Conservation (phyloP, 2,113 vertebrate species). For the Suricata suricatta region DNA sequence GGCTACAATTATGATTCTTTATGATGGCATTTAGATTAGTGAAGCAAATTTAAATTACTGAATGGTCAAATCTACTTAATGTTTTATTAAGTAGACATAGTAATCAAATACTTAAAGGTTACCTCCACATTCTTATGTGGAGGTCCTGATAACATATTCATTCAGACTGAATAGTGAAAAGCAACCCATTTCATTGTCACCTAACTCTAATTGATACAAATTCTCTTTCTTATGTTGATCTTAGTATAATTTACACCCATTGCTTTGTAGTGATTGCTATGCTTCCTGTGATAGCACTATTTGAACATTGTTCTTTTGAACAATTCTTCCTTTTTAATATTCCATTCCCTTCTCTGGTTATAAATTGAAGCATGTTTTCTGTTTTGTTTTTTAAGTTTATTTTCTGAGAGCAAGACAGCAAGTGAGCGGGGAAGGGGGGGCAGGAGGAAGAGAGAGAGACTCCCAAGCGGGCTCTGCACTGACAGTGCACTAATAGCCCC, state of each 20-base stretch:
- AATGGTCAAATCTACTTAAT: constrained; percentile 4
- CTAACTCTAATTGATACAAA: not conserved
- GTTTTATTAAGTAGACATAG: not conserved
- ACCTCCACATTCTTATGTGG: not conserved
- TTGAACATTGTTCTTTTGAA: not conserved
- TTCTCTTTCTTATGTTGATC: not conserved
- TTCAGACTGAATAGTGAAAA: not conserved
- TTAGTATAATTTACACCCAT: not conserved
- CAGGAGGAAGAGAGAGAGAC: no score
- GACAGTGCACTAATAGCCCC: no score
- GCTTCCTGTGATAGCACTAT: not conserved
- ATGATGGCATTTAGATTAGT: not conserved
- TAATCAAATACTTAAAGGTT: not conserved
- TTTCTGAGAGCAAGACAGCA: no score
- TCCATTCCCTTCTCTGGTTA: not conserved
- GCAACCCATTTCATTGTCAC: not conserved
- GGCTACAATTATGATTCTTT: not conserved
- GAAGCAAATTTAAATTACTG: constrained; percentile 17
- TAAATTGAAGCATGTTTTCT: not conserved
- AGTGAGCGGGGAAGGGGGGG: no score
- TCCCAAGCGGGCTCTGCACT: no score
- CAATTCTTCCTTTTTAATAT: not conserved
- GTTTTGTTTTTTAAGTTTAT: no score
- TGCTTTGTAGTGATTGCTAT: not conserved
- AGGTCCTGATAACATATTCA: not conserved